Conservation (phyloP, 2,113 vertebrate species). For the Chaenogobius annularis region DNA sequence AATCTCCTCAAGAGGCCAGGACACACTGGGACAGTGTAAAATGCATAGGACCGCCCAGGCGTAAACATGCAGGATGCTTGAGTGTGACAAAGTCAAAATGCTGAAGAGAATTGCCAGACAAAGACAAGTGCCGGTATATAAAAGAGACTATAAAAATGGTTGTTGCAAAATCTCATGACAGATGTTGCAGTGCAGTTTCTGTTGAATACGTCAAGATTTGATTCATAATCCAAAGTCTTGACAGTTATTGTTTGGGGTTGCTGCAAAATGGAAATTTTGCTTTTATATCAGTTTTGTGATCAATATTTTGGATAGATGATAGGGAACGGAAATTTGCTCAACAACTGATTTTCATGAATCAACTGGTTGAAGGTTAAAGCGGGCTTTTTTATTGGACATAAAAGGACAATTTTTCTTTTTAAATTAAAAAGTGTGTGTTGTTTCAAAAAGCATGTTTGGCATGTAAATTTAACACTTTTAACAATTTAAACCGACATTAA, state of each 20-base stretch:
- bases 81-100: slow-evolving; percentile 10
- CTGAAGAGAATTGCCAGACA: not conserved
- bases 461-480: not conserved
- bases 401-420: not conserved
- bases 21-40: slow-evolving; percentile 6
- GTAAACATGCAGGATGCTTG: not conserved
- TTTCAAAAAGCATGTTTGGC: not conserved
- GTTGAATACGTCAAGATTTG: not conserved
- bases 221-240: not conserved
- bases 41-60: slow-evolving; percentile 1
- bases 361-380: not conserved
- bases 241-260: not conserved
- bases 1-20: slow-evolving; percentile 7
- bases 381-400: not conserved
- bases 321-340: not conserved
- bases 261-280: not conserved
- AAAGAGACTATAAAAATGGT: not conserved
- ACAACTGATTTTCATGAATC: not conserved
- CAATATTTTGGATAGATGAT: not conserved
- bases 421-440: not conserved
- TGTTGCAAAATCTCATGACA: slow-evolving; percentile 4
- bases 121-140: not conserved
- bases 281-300: not conserved
- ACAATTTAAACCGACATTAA: not conserved
- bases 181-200: not conserved